Evolutionary conservation across 2,797 vertebrate genomes (phyloP).

Genomic region (Oreochromis mossambicus): DNA sequence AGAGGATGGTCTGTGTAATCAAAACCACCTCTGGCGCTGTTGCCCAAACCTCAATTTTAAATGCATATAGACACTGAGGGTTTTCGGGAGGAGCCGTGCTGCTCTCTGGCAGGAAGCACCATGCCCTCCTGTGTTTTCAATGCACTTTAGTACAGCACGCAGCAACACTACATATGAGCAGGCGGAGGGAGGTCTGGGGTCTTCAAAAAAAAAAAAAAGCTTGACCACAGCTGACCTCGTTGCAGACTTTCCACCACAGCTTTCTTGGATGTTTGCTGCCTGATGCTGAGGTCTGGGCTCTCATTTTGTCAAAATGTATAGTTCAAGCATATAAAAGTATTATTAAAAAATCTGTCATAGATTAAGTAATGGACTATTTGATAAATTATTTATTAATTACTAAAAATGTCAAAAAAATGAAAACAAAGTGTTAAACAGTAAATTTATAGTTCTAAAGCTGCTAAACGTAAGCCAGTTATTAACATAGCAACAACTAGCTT

Average conservation of each 20-base stretch:
- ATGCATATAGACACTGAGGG: too few relatives aligned
- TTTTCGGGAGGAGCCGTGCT: too few relatives aligned
- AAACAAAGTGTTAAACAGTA: not conserved
- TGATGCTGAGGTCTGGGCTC: not conserved
- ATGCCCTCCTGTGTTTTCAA: too few relatives aligned
- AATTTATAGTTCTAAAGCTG: not conserved
- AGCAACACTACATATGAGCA: too few relatives aligned
- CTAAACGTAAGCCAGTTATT: not conserved
- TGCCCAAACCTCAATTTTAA: too few relatives aligned
- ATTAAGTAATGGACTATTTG: not conserved
- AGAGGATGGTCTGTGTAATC: too few relatives aligned
- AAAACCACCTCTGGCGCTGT: too few relatives aligned
- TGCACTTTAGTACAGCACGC: too few relatives aligned
- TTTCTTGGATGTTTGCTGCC: not conserved
- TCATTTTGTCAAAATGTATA: not conserved
- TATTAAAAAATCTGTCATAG: not conserved
- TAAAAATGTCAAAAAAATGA: not conserved
- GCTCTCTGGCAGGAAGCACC: too few relatives aligned
- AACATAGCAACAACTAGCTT: not conserved
- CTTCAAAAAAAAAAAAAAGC: not conserved
- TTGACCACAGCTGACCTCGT: not conserved
- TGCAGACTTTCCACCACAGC: not conserved
- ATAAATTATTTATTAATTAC: not conserved
- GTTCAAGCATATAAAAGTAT: not conserved
- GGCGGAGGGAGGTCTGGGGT: too few relatives aligned